These are phyloP conservation scores for Sphecodes monilicornis DNA, from an alignment of 2,888 invertebrate species.

Conservation along the genomic window DNA sequence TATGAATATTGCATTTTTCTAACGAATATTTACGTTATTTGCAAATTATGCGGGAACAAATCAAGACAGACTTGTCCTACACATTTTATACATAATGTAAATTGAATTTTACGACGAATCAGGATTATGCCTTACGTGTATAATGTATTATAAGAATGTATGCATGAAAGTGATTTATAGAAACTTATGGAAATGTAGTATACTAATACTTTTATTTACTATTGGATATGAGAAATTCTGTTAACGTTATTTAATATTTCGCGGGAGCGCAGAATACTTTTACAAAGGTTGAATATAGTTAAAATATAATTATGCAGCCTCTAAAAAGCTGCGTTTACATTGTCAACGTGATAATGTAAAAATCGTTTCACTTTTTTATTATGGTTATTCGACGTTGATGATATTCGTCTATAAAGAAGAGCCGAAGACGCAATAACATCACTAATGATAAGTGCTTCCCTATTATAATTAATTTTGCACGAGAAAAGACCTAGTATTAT, in stretches of 20 bases:
- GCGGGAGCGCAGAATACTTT: conserved; percentile 47
- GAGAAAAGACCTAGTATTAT: conserved; percentile 37
- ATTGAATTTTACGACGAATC: conserved; percentile 60
- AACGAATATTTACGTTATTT: conserved; percentile 49
- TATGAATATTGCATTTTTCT: conserved; percentile 52
- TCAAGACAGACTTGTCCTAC: conserved; percentile 59
- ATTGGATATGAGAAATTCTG: conserved; percentile 41
- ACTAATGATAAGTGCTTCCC: conserved; percentile 77
- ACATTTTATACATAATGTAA: conserved; percentile 72
- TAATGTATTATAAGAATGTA: conserved; percentile 64
- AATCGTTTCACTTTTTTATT: conserved; percentile 57
- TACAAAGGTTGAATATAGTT: conserved; percentile 50
- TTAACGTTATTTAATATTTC: conserved; percentile 38
- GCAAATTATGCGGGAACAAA: conserved; percentile 62
- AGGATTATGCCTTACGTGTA: conserved; percentile 70
- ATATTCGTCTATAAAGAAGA: conserved; percentile 45
- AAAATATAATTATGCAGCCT: conserved; percentile 27
- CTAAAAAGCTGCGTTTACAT: conserved; percentile 38
- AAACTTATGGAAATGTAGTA: conserved; percentile 37
- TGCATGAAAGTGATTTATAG: conserved; percentile 47
- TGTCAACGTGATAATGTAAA: conserved; percentile 34
- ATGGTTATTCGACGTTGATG: conserved; percentile 27
- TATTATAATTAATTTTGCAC: conserved; percentile 66
- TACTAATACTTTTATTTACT: conserved; percentile 44
- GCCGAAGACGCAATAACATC: conserved; percentile 48